Evolutionary conservation across 2,113 vertebrate genomes (phyloP).

Genomic region (Theristicus caerulescens): DNA sequence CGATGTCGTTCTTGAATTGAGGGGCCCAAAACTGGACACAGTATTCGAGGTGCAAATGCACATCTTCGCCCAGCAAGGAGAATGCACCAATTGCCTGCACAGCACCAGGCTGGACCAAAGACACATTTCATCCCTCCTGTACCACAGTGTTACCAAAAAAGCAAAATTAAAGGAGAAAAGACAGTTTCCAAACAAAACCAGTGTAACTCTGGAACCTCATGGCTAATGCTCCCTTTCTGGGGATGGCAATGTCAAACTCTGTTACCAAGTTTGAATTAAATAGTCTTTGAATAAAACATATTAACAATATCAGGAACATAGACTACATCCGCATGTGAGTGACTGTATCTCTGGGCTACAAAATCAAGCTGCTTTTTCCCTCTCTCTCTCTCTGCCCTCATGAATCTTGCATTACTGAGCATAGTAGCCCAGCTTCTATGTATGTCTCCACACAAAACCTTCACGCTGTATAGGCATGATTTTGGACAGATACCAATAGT

Average conservation of each 20-base stretch:
- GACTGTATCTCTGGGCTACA: background rate
- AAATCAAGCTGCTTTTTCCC: background rate
- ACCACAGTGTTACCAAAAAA: background rate
- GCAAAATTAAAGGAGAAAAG: background rate
- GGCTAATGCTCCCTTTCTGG: background rate
- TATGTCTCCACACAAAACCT: background rate
- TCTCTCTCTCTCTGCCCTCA: background rate
- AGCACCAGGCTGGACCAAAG: background rate
- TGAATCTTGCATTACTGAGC: background rate
- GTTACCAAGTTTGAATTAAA: background rate
- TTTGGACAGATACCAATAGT: background rate
- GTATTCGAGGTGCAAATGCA: too few relatives aligned
- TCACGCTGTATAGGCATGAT: rapidly evolving
- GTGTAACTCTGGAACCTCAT: background rate
- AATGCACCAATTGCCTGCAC: background rate
- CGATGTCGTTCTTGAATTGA: too few relatives aligned
- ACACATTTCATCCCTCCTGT: background rate
- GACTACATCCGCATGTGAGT: background rate
- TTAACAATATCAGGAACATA: background rate
- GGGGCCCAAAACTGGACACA: too few relatives aligned
- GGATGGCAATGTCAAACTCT: background rate
- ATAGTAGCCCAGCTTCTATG: background rate
- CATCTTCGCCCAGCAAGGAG: background rate
- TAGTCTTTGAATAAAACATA: constrained; percentile 15
- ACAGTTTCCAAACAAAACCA: background rate